Evolutionary conservation across 1,140 invertebrate genomes (phyloP).

Genomic region (Polyergus mexicanus): DNA sequence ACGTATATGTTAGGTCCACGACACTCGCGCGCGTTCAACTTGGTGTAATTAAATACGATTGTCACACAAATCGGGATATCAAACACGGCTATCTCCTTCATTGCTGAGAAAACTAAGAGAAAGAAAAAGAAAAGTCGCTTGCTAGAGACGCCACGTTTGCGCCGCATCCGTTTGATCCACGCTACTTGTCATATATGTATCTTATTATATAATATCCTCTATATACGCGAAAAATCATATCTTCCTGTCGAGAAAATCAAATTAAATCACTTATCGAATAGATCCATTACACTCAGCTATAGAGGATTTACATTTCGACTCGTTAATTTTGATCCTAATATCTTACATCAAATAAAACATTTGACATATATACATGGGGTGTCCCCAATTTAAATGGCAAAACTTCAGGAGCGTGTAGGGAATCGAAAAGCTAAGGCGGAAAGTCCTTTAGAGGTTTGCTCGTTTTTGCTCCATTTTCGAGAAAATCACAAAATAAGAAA

Average conservation of each 20-base stretch:
- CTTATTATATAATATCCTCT: too few relatives aligned
- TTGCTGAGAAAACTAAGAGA: slow-evolving; percentile 3
- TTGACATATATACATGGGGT: too few relatives aligned
- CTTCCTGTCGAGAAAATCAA: not conserved
- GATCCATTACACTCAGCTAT: not conserved
- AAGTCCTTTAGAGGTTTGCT: too few relatives aligned
- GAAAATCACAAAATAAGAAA: too few relatives aligned
- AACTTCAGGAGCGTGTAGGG: too few relatives aligned
- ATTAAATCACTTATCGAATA: not conserved
- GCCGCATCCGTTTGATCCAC: slow-evolving; percentile 37
- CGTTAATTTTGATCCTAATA: not conserved
- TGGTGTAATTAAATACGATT: slow-evolving; percentile 53
- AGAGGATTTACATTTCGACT: not conserved
- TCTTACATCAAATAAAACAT: too few relatives aligned
- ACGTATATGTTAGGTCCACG: slow-evolving; percentile 17
- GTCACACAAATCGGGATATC: slow-evolving; percentile 26
- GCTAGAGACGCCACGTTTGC: slow-evolving; percentile 37
- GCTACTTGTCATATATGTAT: not conserved
- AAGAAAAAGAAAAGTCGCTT: not conserved
- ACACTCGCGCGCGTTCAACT: slow-evolving; percentile 42
- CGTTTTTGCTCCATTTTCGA: too few relatives aligned
- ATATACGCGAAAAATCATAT: not conserved
- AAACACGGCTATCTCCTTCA: not conserved
- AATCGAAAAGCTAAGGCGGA: too few relatives aligned
- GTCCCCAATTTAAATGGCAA: too few relatives aligned